phyloP scores from a whole-genome alignment of 2,797 vertebrate species.

The Pitangus sulphuratus region DNA sequence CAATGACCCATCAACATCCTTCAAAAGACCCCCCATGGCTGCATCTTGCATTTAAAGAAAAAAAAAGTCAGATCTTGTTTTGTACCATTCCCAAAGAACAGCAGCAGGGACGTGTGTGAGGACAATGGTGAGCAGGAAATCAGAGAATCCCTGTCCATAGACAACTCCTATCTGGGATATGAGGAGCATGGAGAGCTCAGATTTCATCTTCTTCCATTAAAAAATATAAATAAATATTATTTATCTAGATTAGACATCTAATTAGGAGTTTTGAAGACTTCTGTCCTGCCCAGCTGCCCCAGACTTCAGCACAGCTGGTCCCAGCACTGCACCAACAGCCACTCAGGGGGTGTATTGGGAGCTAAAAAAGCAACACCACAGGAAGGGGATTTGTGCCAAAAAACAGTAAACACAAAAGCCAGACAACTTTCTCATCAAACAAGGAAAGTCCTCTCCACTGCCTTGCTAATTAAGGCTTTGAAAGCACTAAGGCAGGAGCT shows the following conservation, averaged over 20 bases:
- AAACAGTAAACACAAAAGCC: neutral
- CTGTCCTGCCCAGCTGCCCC: neutral
- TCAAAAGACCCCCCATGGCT: neutral
- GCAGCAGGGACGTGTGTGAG: rapidly evolving
- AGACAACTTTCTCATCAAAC: neutral
- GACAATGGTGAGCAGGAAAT: neutral
- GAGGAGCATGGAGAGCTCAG: neutral
- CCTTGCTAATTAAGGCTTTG: neutral
- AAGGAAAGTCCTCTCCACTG: neutral
- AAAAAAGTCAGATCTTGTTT: neutral
- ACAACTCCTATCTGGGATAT: neutral
- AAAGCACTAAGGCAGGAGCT: neutral
- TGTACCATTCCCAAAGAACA: neutral
- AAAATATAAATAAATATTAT: neutral
- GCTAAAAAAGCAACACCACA: neutral
- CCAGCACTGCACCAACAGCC: neutral
- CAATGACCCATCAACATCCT: rapidly evolving
- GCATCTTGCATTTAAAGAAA: neutral
- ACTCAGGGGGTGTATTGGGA: neutral
- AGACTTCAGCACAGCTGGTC: neutral
- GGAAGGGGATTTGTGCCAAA: neutral
- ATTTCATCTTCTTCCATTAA: neutral
- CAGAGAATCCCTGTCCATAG: neutral
- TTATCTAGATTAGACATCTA: neutral
- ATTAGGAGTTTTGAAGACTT: neutral